phyloP scores from a whole-genome alignment of 2,797 vertebrate species.

The Sebastes dallii region DNA sequence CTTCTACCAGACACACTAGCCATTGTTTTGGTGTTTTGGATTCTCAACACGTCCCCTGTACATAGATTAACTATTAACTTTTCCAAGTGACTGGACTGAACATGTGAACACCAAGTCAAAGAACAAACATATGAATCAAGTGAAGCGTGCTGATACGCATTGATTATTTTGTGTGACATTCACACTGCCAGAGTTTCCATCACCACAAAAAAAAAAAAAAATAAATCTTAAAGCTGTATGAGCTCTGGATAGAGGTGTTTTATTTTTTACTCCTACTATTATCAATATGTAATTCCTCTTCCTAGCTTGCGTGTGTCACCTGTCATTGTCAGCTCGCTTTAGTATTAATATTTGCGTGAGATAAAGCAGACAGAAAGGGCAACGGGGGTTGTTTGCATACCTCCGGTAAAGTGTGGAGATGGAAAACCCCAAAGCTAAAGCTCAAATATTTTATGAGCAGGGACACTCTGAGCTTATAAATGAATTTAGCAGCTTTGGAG shows the following conservation, averaged over 20 bases:
- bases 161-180: slow-evolving; percentile 1
- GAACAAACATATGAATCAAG: slow-evolving; percentile 8
- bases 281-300: neutral
- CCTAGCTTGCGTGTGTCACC: neutral
- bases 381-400: slow-evolving; percentile 2
- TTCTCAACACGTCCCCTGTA: neutral
- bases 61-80: slow-evolving; percentile 7
- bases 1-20: neutral
- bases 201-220: neutral
- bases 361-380: neutral
- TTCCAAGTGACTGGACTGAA: neutral
- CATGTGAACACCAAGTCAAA: neutral
- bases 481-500: slow-evolving; percentile 11
- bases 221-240: too few species aligned
- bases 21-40: neutral
- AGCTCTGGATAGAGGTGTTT: neutral
- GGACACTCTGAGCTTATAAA: slow-evolving; percentile 20
- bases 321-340: neutral
- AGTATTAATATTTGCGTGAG: slow-evolving; percentile 16
- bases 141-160: neutral
- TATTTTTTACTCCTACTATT: neutral
- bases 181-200: neutral
- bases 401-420: neutral
- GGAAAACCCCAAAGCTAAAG: slow-evolving; percentile 30
- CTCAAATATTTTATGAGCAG: slow-evolving; percentile 44